Base-by-base conservation (phyloP, 2,888 invertebrate species). In the Calameuta pallipes region DNA sequence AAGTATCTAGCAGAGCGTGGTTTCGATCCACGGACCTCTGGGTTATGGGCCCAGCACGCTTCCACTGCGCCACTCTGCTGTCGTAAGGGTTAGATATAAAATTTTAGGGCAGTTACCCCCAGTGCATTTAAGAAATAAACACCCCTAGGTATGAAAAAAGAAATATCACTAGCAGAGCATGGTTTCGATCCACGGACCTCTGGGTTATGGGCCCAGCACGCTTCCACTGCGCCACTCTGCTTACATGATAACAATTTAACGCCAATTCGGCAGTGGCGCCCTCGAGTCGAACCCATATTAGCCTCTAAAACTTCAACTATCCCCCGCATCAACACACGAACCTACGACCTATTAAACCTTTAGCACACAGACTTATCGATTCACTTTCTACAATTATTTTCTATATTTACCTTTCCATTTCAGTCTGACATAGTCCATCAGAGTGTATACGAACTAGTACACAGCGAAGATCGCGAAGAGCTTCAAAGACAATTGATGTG, bases 371-470 rank as follows among this genome's bases (percentile, higher is more conserved):
- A 56, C 9, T 9, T 56, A 56, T 56, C 56, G 23, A 56, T 56
- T 56, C 56, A 56, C 23, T 56, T 56, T 23, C 56, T 56, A 56
- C 56, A 2, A 56, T 23, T 56, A 56, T 56, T 56, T 56, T 56
- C 9, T 23, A 23, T 56, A 56, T 37, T 74, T 37, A 3, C 74
- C 13, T 41, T 76, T 75, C 80, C 86, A 85, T 94, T 95, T 56
- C 94, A 99, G 99, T 99, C 99, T 86, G 99, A 99, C 92, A 99
- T 99, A 88, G 98, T 99, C 80, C 99, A 99, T 92, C 99, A 99
- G 92, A 98, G 98, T 83, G 98, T 99, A 77, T 99, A 98, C 94
- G 99, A 99, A 92, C 93, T 99, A 91, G 99, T 99, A 82, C 99
- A 99, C 92, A 99, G 98, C 3, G 99, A 99, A 93, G 99, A 99